Evolutionary conservation across 2,797 vertebrate species (phyloP).

Genomic region (Picus viridis): DNA sequence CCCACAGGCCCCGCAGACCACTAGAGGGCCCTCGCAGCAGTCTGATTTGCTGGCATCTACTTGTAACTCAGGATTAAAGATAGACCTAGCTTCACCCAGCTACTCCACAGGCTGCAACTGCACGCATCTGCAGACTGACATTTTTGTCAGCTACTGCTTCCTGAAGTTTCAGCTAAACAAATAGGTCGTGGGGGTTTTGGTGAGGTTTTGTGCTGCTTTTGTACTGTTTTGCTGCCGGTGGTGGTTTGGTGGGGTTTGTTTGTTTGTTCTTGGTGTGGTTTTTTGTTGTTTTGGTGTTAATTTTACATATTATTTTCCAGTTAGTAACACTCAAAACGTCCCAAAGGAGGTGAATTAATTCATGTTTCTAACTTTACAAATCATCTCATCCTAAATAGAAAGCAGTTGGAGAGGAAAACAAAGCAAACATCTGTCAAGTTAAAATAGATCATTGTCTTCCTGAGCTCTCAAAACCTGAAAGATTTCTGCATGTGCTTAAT

Average conservation of each 20-base stretch:
- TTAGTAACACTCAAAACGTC: background rate
- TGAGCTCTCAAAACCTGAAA: background rate
- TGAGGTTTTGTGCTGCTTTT: no score
- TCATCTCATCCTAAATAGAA: background rate
- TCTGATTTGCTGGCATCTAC: background rate
- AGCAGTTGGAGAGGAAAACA: background rate
- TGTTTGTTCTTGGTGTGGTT: no score
- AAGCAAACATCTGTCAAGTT: background rate
- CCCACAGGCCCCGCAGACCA: background rate
- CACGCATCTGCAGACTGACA: background rate
- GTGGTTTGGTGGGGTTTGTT: no score
- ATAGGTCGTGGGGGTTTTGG: rapidly evolving
- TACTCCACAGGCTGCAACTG: background rate
- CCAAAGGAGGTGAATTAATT: background rate
- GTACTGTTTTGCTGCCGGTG: no score
- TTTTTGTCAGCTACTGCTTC: background rate
- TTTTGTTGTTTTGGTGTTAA: background rate
- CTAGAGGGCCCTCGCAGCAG: constrained; percentile 67
- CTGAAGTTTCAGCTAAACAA: background rate
- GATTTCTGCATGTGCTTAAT: background rate
- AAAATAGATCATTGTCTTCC: background rate
- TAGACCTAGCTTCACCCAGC: background rate
- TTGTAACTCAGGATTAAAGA: background rate
- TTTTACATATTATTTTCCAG: background rate
- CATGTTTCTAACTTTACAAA: background rate